A percentile compares a stretch with the other conserved stretches of the same genome.
phyloP scores from a whole-genome alignment of 2,113 vertebrate species.

The Benitochromis conjunctus region DNA sequence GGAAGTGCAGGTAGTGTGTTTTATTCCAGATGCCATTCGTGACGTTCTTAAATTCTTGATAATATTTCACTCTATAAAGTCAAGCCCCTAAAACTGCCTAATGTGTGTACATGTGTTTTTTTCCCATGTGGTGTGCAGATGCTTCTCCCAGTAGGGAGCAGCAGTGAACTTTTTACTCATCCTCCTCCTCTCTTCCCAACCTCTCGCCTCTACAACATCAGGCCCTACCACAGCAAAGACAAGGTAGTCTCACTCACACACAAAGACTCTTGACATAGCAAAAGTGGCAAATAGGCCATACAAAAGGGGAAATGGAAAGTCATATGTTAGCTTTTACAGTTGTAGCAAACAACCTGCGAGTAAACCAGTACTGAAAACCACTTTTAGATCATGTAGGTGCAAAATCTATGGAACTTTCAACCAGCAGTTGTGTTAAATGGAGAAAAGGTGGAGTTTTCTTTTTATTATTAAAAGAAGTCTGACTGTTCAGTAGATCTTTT shows the following conservation, averaged over 20 bases:
- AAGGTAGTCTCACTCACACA: constrained; percentile 63
- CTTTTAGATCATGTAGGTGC: background rate
- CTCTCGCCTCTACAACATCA: constrained; percentile 77
- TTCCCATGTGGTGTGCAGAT: constrained; percentile 62
- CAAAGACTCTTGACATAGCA: background rate
- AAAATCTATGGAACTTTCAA: background rate
- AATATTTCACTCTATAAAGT: background rate
- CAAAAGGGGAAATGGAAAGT: background rate
- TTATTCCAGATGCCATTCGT: background rate
- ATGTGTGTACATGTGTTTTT: background rate
- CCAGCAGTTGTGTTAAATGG: too few relatives aligned
- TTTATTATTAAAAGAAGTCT: background rate
- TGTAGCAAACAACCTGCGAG: background rate
- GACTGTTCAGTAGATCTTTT: background rate
- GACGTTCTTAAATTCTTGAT: background rate
- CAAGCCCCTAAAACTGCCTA: background rate
- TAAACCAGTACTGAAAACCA: background rate
- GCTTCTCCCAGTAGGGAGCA: constrained; percentile 79
- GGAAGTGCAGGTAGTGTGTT: constrained; percentile 79
- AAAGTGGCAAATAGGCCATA: background rate
- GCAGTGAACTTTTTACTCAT: constrained; percentile 81
- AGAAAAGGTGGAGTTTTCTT: too few relatives aligned
- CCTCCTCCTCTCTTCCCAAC: constrained; percentile 83
- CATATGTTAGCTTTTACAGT: background rate
- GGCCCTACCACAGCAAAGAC: constrained; percentile 79